A percentile compares a stretch with the other conserved stretches of the same genome.
phyloP scores from a whole-genome alignment of 2,888 invertebrate genomes.

The Eupelmus urozonus region DNA sequence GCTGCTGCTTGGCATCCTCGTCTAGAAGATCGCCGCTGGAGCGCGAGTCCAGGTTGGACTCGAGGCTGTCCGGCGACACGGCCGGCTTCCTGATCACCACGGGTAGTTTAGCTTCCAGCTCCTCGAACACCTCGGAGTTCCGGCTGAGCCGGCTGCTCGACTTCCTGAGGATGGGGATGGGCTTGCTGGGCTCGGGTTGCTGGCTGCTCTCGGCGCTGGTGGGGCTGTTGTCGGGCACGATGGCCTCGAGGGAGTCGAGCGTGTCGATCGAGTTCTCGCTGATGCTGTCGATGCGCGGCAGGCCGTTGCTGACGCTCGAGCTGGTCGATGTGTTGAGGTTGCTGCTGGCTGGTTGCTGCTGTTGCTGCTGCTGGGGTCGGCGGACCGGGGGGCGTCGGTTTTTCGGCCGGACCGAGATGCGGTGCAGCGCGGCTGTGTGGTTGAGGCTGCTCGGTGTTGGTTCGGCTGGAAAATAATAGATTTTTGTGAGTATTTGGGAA shows the following conservation, averaged over 20 bases:
- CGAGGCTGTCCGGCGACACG: constrained; percentile 74
- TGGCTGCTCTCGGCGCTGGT: constrained; percentile 60
- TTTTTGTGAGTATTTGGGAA: too few species aligned
- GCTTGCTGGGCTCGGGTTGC: constrained; percentile 39
- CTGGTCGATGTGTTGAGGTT: constrained; percentile 13
- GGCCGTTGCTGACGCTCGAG: constrained; percentile 4
- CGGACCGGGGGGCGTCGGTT: constrained; percentile 74
- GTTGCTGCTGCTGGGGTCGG: constrained; percentile 66
- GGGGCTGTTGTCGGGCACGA: constrained; percentile 54
- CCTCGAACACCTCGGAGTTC: constrained; percentile 73
- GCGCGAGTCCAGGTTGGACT: constrained; percentile 61
- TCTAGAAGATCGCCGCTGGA: constrained; percentile 9
- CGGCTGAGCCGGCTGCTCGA: constrained; percentile 71
- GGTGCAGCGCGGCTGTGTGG: constrained; percentile 74
- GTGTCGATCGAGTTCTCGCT: constrained; percentile 61
- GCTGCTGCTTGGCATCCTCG: constrained; percentile 40
- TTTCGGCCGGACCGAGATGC: constrained; percentile 74
- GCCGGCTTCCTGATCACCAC: constrained; percentile 60
- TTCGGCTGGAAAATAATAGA: constrained; percentile 65
- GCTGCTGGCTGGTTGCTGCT: constrained; percentile 63
- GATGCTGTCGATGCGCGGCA: constrained; percentile 56
- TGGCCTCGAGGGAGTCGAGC: constrained; percentile 67
- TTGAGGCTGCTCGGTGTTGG: constrained; percentile 70
- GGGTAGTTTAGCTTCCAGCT: constrained; percentile 68
- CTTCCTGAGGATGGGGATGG: constrained; percentile 65